Base-by-base conservation (phyloP, 2,888 invertebrate genomes). In the Parnassius apollo region DNA sequence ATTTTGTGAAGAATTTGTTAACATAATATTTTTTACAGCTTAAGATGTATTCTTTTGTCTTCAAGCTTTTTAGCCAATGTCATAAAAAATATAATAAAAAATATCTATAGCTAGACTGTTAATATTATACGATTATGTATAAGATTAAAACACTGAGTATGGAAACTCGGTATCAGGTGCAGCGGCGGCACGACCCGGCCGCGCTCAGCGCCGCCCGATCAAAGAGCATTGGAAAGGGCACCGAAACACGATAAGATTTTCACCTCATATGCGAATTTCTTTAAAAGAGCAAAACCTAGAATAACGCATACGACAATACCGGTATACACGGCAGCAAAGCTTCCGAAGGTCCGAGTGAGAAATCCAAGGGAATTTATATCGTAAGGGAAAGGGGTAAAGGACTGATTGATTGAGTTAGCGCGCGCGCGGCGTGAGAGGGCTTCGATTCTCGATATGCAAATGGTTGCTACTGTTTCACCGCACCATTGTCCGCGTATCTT, bases 401-500 rank as follows among this genome's bases (percentile, higher is more conserved):
- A 11, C 8, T n/a, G 22, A 46, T 57, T 53, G 10, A 44, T 44
- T 54, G 45, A 12, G 44, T 42, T 12, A n/a, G 45, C 44, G 54
- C 18, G 65, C 42, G 25, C 42, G 51, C 57, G 54, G 63, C 61
- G 53, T 25, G 53, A 8, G 35, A 62, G 76, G 71, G 78, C 74
- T 69, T 71, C 76, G 86, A 85, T 85, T 77, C 78, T 79, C 85
- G 88, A 88, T 88, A 88, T 88, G 88, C 86, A 78, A 88, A 88
- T 88, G 67, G 57, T 70, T 71, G 86, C 86, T 85, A 80, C 87
- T 81, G 88, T 82, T 84, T 83, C 81, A 84, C 83, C 82, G 81
- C 77, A 80, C 85, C 75, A 84, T 83, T 84, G 86, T 83, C 76
- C 71, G 71, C 68, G 72, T 13, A 49, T 77, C 68, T 70, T 71